Base-by-base conservation (phyloP, 2,888 invertebrate genomes). In the Disparrhopalites patrizii region DNA sequence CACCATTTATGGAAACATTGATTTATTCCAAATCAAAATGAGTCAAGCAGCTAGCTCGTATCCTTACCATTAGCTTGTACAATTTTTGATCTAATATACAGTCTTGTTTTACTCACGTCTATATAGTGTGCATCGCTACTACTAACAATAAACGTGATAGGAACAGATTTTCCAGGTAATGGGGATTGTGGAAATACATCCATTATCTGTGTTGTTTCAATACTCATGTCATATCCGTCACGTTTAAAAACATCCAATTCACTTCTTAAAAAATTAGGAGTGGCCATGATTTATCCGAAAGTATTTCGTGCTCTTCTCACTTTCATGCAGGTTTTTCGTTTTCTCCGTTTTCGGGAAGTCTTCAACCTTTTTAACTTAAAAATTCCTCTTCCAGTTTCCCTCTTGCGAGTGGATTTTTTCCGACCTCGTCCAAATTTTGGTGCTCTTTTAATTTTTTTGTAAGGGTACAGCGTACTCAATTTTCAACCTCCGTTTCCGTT, bases 121-220 rank as follows among this genome's bases (percentile, higher is more conserved):
- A 71, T 33, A 40, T 67, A 69, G 18, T 69, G 70, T 4, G 27
- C 51, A 28, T 71, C 70, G 38, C 55, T 68, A 10, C 65, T 54
- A 10, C 28, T 65, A 1, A 69, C 47, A 27, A 31, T 27, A 47
- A 71, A 71, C n/a, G 51, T 47, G 1, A 68, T 20, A n/a, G 71
- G 69, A 18, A 58, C 50, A 2, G 15, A 1, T 10, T 55, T 33
- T 13, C 58, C 56, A 8, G 43, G 43, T 1, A 66, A 13, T 7
- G 62, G n/a, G 0, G 52, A 28, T 8, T 23, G 56, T 13, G 68
- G 58, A 8, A 55, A 23, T 36, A 68, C 62, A 33, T 58, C 66
- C 2, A 36, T 13, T 2, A 3, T 36, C 5, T 10, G 5, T 1
- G 58, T 55, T 3, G 56, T 57, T 1, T 27, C 2, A 0, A 69